Evolutionary conservation across 2,888 invertebrate species (phyloP).

Genomic region (Stenodera caucasica): DNA sequence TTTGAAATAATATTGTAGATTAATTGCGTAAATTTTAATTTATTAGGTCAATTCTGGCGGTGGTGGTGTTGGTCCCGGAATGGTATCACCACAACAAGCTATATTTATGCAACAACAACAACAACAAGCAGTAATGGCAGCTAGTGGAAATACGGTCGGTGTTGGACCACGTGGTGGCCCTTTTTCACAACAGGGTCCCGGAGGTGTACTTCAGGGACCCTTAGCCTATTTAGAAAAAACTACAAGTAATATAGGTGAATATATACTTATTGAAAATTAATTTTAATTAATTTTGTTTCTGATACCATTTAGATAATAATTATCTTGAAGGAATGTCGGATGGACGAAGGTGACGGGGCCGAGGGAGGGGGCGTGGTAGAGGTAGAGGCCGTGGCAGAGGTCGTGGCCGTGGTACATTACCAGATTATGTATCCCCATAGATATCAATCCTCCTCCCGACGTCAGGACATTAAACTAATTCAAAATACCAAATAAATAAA

Average conservation of each 20-base stretch:
- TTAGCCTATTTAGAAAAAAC: conserved; percentile 87
- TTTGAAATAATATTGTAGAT: too few species aligned
- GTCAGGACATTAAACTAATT: conserved; percentile 9
- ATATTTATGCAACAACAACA: conserved; percentile 63
- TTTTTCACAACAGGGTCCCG: conserved; percentile 57
- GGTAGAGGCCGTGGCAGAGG: conserved; percentile 78
- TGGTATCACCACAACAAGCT: conserved; percentile 55
- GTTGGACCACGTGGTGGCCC: conserved; percentile 57
- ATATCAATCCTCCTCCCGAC: conserved; percentile 48
- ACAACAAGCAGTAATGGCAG: conserved; percentile 53
- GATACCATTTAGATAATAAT: not conserved
- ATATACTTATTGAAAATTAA: not conserved
- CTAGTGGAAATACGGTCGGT: not conserved
- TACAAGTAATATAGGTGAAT: conserved; percentile 80
- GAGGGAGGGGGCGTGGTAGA: conserved; percentile 78
- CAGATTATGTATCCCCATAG: conserved; percentile 53
- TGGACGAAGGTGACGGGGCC: conserved; percentile 83
- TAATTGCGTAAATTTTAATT: too few species aligned
- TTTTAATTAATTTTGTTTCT: not conserved
- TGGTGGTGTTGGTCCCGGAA: conserved; percentile 49
- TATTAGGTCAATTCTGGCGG: too few species aligned
- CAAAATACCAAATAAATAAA: not conserved
- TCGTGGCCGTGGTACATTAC: conserved; percentile 64
- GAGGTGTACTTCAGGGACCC: conserved; percentile 74
- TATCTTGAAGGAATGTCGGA: conserved; percentile 70